These are phyloP conservation scores for Caenorhabditis sp. DNA, from an alignment of 2,888 invertebrate genomes.

Conservation along the genomic window DNA sequence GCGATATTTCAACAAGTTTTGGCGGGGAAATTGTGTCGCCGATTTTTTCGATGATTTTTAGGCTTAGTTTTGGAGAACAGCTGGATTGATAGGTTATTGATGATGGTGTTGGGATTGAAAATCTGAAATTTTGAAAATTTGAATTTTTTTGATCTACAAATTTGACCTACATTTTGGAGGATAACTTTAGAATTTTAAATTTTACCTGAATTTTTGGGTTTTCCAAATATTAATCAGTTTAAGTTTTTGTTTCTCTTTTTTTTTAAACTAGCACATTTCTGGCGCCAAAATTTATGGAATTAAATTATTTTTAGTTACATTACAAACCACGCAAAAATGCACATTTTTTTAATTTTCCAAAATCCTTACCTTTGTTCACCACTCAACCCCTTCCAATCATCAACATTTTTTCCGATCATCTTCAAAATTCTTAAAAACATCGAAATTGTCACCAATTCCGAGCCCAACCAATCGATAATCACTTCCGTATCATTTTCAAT, in stretches of 20 bases:
- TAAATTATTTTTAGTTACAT: no score
- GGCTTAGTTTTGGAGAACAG: not conserved
- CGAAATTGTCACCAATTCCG: conserved; percentile 27
- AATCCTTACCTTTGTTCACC: not conserved
- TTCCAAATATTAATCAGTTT: no score
- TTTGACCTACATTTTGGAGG: no score
- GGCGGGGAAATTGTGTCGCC: conserved; percentile 5
- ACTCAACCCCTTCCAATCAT: conserved; percentile 4
- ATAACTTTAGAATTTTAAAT: no score
- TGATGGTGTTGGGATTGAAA: not conserved
- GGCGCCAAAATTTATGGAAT: no score
- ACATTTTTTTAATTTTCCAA: not conserved
- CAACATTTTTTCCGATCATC: conserved; percentile 4
- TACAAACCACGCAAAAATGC: not conserved
- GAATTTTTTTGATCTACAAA: no score
- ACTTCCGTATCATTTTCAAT: conserved; percentile 24
- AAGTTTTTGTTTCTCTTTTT: no score
- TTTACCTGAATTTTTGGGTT: no score
- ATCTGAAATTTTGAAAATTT: not conserved
- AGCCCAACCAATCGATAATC: conserved; percentile 36
- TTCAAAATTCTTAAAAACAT: conserved; percentile 31
- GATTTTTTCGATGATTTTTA: conserved; percentile 22
- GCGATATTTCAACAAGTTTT: not conserved
- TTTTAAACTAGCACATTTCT: no score
- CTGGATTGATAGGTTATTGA: not conserved